These are phyloP conservation scores for Panulirus ornatus DNA, from an alignment of 1,140 invertebrate species.

Conservation along the genomic window DNA sequence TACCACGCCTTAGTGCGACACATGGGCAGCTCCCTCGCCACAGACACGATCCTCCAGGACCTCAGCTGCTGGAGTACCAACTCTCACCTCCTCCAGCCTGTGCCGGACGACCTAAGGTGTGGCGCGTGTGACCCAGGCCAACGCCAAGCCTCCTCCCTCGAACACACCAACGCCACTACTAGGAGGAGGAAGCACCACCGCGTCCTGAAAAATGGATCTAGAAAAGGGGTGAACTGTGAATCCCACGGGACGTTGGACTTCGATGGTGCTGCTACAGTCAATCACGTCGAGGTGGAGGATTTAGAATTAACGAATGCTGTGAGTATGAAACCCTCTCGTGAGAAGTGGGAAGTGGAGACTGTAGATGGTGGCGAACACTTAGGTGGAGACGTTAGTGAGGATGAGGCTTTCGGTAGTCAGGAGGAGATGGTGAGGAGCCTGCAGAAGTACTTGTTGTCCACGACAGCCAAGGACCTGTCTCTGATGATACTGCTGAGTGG, in stretches of 20 bases:
- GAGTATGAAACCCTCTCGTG: background rate
- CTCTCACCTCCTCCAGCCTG: background rate
- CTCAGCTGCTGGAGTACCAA: slow-evolving; percentile 21
- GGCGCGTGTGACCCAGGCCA: background rate
- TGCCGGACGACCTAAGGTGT: background rate
- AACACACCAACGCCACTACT: background rate
- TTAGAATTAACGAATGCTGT: background rate
- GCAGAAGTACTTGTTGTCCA: slow-evolving; percentile 49
- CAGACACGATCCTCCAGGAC: slow-evolving; percentile 30
- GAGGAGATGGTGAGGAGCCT: slow-evolving; percentile 39
- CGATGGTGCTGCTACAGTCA: background rate
- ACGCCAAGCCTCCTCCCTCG: background rate
- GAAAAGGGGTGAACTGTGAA: background rate
- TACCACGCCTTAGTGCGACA: slow-evolving; percentile 11
- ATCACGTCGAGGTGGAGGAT: background rate
- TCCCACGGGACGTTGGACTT: background rate
- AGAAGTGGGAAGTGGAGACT: background rate
- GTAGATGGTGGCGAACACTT: background rate
- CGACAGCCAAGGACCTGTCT: slow-evolving; percentile 63
- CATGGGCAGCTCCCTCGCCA: slow-evolving; percentile 12
- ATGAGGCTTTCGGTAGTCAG: background rate
- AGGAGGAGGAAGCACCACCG: background rate
- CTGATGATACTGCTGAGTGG: slow-evolving; percentile 62
- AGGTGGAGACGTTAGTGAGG: background rate
- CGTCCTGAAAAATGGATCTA: background rate